Evolutionary conservation across 2,888 invertebrate species (phyloP).

Genomic region (Orthonevra nobilis): DNA sequence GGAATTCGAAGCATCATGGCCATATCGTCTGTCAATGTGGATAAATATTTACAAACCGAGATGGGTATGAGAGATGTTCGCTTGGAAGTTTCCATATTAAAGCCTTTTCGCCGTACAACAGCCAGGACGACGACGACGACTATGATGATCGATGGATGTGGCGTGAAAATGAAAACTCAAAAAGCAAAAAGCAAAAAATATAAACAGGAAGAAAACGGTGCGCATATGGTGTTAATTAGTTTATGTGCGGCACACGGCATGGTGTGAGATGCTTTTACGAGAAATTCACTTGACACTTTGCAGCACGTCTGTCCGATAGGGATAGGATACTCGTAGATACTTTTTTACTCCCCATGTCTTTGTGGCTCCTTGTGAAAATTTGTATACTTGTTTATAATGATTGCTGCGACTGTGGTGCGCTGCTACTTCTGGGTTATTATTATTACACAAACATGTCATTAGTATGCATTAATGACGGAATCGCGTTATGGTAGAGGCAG

Average conservation of each 20-base stretch:
- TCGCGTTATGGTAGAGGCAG: not conserved
- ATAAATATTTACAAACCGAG: conserved; percentile 65
- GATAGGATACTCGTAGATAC: not conserved
- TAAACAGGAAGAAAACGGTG: not conserved
- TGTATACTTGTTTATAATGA: conserved; percentile 22
- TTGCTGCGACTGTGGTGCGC: conserved; percentile 9
- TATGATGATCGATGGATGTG: conserved; percentile 42
- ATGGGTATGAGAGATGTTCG: conserved; percentile 39
- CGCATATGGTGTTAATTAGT: conserved; percentile 62
- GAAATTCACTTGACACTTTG: conserved; percentile 50
- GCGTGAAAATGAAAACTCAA: conserved; percentile 39
- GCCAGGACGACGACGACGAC: conserved; percentile 23
- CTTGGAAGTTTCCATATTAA: conserved; percentile 27
- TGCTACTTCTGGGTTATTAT: conserved; percentile 36
- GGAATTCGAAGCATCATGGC: conserved; percentile 50
- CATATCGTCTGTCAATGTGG: conserved; percentile 48
- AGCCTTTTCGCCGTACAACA: conserved; percentile 1
- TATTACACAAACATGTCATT: conserved; percentile 27
- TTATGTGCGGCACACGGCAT: conserved; percentile 29
- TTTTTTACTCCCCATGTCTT: not conserved
- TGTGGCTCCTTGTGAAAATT: not conserved
- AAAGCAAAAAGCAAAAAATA: too few relatives aligned
- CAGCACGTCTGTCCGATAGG: conserved; percentile 24
- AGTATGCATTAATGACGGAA: conserved; percentile 47
- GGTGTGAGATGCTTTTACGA: conserved; percentile 42